Evolutionary conservation across 1,140 invertebrate species (phyloP).

Genomic region (Aradophagus sp.): DNA sequence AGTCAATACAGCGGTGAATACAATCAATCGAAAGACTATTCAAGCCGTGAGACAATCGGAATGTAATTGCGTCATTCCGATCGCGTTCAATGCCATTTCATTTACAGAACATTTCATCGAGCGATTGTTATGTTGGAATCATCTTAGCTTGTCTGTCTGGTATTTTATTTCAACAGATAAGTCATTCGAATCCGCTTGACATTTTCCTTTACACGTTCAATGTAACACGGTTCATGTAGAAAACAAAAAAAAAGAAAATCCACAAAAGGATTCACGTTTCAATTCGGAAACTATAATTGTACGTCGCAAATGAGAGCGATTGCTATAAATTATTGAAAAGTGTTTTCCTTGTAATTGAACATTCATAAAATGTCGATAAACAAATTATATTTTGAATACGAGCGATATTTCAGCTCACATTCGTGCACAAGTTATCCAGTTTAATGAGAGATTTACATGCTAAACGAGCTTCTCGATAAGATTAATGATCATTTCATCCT

Average conservation of each 20-base stretch:
- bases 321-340: not conserved
- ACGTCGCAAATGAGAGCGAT: not conserved
- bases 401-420: constrained; percentile 34
- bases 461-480: constrained; percentile 62
- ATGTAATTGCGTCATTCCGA: constrained; percentile 71
- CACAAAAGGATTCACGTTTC: no score
- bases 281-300: no score
- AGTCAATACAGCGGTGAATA: constrained; percentile 67
- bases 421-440: constrained; percentile 30
- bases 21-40: constrained; percentile 69
- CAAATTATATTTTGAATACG: constrained; percentile 26
- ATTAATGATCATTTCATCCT: constrained; percentile 67
- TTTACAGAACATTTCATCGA: constrained; percentile 58
- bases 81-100: constrained; percentile 67
- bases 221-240: no score
- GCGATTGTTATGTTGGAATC: constrained; percentile 60
- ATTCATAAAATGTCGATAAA: constrained; percentile 18
- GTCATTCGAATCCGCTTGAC: constrained; percentile 11
- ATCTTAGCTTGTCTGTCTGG: constrained; percentile 41
- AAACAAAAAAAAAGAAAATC: constrained; percentile 6
- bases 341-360: constrained; percentile 19
- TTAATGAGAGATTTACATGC: constrained; percentile 66
- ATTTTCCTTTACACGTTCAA: constrained; percentile 6
- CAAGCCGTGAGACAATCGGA: constrained; percentile 70
- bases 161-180: constrained; percentile 37